Base-by-base conservation (phyloP, 2,888 invertebrate species). In the Xestia ashworthii region DNA sequence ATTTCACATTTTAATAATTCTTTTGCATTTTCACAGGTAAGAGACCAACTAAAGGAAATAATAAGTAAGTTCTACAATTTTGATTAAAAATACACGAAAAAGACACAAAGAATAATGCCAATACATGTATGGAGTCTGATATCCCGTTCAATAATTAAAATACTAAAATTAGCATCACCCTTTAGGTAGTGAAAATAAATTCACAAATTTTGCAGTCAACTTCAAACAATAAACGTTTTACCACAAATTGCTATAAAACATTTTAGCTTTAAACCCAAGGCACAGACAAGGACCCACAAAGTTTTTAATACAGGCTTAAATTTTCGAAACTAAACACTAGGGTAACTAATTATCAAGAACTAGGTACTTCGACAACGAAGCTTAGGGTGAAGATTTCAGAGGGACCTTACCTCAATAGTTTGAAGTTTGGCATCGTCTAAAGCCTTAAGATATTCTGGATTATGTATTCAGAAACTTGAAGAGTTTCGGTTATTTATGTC, bases 361-460 rank as follows among this genome's bases (percentile, higher is more conserved):
- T 65, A 64, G 41, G 32, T 8, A 32, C 60, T 53, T 25, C 48
- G 25, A 62, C 22, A 74, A 55, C 82, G 55, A 62, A 70, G 41
- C 44, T 67, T 44, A 3, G 82, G 82, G 48, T 62, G 70, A 82
- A 70, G 70, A 81, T 82, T 81, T 67, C 62, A 76, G 55, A 50
- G 46, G 32, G n/a, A 73, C 44, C 77, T 77, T 12, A 68, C 66
- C 25, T 60, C 48, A 2, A 69, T 67, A 58, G 69, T 77, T 70
- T 44, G n/a, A 50, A 73, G 65, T 72, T 77, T 67, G 19, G 46
- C 12, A 44, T 69, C 65, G 60, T 19, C 12, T 48, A 25, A 77
- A 76, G 32, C 44, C 64, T 44, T 44, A 65, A 65, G 44, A 44
- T n/a, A 38, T 53, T 71, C 19, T 60, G 71, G n/a, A 69, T 72